phyloP scores from a whole-genome alignment of 2,113 vertebrate genomes.

The Megaleporinus macrocephalus region DNA sequence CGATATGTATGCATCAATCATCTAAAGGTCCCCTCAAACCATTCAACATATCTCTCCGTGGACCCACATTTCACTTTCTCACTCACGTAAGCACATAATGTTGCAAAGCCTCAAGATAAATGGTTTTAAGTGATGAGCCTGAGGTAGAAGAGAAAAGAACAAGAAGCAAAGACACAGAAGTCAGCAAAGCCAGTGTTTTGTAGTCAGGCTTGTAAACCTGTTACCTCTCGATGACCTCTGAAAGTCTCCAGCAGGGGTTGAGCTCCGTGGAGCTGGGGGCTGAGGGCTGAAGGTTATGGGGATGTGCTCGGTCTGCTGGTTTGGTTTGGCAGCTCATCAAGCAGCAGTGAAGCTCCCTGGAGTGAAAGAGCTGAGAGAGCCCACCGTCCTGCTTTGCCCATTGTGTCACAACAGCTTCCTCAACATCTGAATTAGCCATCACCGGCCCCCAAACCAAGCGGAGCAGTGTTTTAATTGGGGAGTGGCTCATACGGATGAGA shows the following conservation, averaged over 20 bases:
- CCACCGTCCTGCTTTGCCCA: constrained; percentile 34
- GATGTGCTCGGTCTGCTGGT: constrained; percentile 25
- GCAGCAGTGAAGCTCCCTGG: neutral
- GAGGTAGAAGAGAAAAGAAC: neutral
- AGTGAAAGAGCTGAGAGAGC: constrained; percentile 19
- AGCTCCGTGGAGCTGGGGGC: constrained; percentile 12
- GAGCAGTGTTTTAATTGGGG: constrained; percentile 62
- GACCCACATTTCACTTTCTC: neutral
- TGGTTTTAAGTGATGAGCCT: neutral
- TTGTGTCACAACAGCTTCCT: constrained; percentile 63
- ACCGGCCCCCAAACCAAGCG: constrained; percentile 51
- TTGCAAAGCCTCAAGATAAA: neutral
- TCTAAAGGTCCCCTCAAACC: neutral
- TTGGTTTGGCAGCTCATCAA: constrained; percentile 40
- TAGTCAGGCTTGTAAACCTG: neutral
- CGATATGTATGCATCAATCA: too few species aligned
- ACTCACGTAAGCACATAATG: neutral
- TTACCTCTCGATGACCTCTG: constrained; percentile 63
- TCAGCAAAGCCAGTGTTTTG: neutral
- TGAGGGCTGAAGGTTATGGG: constrained; percentile 11
- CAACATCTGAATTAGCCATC: constrained; percentile 73
- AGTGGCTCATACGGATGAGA: constrained; percentile 47
- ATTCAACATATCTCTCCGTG: neutral
- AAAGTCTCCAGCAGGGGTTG: neutral
- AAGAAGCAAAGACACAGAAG: neutral